Percentiles rank a stretch among this genome's conserved stretches.
phyloP scores from a whole-genome alignment of 1,140 invertebrate species.

The Pachyrhynchus sulphureomaculatus region DNA sequence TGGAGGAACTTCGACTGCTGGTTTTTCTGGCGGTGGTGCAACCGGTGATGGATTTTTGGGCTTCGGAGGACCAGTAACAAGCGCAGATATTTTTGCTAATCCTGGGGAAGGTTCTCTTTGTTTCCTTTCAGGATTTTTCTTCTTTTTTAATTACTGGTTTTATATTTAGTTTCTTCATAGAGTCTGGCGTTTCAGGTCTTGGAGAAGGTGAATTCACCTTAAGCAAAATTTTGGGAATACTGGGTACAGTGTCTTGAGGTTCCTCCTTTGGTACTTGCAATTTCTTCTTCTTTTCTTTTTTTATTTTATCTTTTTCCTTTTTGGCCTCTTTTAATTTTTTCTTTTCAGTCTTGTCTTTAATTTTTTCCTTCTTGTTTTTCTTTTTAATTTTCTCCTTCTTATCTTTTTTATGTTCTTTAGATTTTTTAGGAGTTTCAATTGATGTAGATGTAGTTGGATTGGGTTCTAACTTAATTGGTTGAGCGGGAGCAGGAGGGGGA shows the following conservation, averaged over 20 bases:
- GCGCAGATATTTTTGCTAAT: conserved; percentile 75
- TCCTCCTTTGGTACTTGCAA: conserved; percentile 48
- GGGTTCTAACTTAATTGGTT: conserved; percentile 9
- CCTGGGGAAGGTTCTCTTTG: conserved; percentile 67
- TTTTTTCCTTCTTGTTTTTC: conserved; percentile 59
- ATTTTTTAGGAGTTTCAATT: conserved; percentile 44
- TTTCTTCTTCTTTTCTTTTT: conserved; percentile 63
- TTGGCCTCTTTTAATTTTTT: conserved; percentile 59
- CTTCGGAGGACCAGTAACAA: conserved; percentile 77
- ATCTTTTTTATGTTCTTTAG: conserved; percentile 70
- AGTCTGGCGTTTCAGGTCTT: conserved; percentile 64
- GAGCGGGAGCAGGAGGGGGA: conserved; percentile 27
- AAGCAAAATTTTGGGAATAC: conserved; percentile 75
- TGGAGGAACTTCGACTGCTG: conserved; percentile 30
- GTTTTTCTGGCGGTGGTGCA: conserved; percentile 31
- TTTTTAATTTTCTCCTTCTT: conserved; percentile 66
- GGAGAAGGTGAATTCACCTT: conserved; percentile 71
- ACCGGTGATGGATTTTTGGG: conserved; percentile 50
- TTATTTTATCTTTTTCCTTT: conserved; percentile 61
- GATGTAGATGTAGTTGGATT: neutral
- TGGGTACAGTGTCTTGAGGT: conserved; percentile 49
- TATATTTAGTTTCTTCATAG: conserved; percentile 56
- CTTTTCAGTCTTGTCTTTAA: conserved; percentile 60
- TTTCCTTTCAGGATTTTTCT: conserved; percentile 42
- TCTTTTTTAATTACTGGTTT: conserved; percentile 69